Evolutionary conservation across 2,113 vertebrate genomes (phyloP), one percentile per base, ranked within the genome.

Genomic region (Tenebrosternarchus preto): DNA sequence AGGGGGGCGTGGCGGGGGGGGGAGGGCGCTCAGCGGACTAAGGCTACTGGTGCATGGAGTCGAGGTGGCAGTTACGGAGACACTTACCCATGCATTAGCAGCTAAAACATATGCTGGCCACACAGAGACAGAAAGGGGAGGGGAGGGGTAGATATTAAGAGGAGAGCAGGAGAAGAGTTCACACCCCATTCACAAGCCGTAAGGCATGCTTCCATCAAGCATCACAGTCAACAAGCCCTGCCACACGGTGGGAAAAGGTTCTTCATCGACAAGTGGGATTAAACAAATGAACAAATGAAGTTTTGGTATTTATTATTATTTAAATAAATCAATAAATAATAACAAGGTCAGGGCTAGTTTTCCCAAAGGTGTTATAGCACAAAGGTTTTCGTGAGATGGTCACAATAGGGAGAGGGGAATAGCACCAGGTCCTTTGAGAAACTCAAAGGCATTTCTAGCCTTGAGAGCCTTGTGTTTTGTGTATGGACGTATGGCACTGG

Each of bases 51-150:
- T 71, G 60, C 85, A 82, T 43, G 66, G 72, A 78, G 60, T 73
- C 61, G 25, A 56, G 57, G 55, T 84, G 76, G 22, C 67, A 78
- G 82, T 20, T 15, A 12, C 11, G 43, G 79, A 73, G 66, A 85
- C 76, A 92, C 92, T 93, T 92, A 92, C 92, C 92, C 85, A 81
- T 82, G 64, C 78, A 84, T 90, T 84, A n/a, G 82, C 82, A 83
- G 85, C 81, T 86, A 87, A 89, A 86, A 84, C 72, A 88, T 86
- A 87, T 39, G 70, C 80, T 87, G 87, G 79, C 72, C 16, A 29
- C 68, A 82, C 36, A 83, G 68, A 82, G 50, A 84, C 73, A 86
- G 66, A 86, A 77, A 82, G 61, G 80, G 77, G 76, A 66, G 73
- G 68, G 25, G 63, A 31, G 5, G 43, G 6, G 36, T 53, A 91